phyloP scores from a whole-genome alignment of 2,888 invertebrate genomes.

The Pocota personata region DNA sequence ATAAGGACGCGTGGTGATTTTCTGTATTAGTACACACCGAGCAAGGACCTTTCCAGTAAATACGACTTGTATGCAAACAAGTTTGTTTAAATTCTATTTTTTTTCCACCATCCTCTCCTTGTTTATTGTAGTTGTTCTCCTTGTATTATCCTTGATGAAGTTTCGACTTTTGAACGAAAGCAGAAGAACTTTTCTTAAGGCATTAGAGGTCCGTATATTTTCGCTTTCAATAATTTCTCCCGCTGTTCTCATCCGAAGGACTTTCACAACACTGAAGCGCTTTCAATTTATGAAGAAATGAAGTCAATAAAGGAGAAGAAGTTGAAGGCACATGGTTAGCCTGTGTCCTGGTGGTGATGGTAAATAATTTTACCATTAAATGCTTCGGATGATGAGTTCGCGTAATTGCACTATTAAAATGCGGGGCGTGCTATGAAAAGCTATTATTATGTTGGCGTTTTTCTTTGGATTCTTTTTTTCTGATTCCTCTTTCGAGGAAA shows the following conservation, averaged over 20 bases:
- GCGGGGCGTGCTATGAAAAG: conserved; percentile 43
- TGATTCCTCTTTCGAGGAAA: neutral
- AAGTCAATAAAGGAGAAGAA: neutral
- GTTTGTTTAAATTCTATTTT: conserved; percentile 11
- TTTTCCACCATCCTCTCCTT: neutral
- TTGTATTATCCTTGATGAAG: conserved; percentile 3
- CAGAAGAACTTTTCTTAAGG: neutral
- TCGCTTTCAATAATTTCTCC: conserved; percentile 44
- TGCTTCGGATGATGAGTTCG: conserved; percentile 54
- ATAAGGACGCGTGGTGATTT: conserved; percentile 35
- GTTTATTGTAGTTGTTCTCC: neutral
- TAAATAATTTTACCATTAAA: conserved; percentile 61
- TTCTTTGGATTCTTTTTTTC: neutral
- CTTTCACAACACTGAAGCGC: conserved; percentile 15
- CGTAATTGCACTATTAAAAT: conserved; percentile 64
- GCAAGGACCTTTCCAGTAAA: conserved; percentile 9
- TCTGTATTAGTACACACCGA: conserved; percentile 24
- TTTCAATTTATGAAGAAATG: conserved; percentile 16
- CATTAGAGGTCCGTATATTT: neutral
- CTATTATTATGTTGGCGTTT: conserved; percentile 25
- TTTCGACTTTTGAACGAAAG: conserved; percentile 21
- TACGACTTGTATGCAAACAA: conserved; percentile 43
- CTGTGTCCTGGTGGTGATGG: conserved; percentile 7
- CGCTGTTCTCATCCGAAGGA: conserved; percentile 11
- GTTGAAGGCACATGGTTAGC: neutral